Percentiles rank a stretch among this genome's conserved stretches.
Conservation (phyloP, 2,113 vertebrate genomes). For the Sisor rabdophorus region DNA sequence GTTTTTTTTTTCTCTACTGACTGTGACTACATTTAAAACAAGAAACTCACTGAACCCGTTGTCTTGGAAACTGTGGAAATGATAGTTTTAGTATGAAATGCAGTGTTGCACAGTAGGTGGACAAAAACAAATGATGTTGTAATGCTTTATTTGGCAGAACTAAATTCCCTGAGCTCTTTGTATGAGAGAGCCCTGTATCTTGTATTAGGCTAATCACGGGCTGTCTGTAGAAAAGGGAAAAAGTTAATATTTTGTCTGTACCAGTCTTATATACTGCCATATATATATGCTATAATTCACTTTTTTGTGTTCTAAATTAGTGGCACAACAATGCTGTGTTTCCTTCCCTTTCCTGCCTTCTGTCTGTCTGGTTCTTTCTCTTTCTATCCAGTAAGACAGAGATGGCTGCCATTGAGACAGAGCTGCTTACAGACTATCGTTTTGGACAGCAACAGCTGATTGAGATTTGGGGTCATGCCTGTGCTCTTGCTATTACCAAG, state of each 20-base stretch:
- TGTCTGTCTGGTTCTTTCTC: constrained; percentile 19
- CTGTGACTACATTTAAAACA: constrained; percentile 16
- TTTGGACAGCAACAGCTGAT: constrained; percentile 90
- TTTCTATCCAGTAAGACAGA: constrained; percentile 75
- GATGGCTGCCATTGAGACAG: constrained; percentile 77
- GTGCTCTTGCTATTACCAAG: constrained; percentile 87
- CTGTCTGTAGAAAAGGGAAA: neutral
- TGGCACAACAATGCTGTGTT: neutral
- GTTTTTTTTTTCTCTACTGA: neutral
- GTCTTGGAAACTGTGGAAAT: constrained; percentile 33
- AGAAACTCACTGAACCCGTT: constrained; percentile 14
- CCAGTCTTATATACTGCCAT: no score
- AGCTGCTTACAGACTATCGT: constrained; percentile 84
- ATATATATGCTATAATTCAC: no score
- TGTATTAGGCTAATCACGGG: neutral
- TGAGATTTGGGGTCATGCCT: constrained; percentile 88
- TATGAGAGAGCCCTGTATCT: neutral
- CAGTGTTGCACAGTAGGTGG: neutral
- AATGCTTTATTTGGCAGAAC: neutral
- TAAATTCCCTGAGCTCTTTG: neutral
- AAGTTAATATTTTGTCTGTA: neutral
- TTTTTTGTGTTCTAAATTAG: neutral
- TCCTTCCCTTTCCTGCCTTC: neutral
- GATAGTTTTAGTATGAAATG: neutral
- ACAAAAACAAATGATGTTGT: neutral